Conservation (phyloP, 2,113 vertebrate species). For the Cyphomyrus discorhynchus region DNA sequence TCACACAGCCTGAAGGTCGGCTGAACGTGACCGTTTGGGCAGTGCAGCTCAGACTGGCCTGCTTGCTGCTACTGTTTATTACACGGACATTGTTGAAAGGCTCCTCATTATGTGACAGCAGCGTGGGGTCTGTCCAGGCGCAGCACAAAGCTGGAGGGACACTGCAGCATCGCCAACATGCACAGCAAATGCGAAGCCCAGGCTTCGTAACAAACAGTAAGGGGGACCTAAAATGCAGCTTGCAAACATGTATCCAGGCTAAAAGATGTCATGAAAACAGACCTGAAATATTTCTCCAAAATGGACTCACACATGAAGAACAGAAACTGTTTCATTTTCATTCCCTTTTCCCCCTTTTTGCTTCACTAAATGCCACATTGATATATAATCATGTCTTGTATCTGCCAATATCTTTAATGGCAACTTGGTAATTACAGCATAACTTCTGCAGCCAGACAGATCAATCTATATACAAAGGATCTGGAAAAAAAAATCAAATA, state of each 20-base stretch:
- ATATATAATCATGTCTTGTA: not conserved
- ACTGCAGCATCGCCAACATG: not conserved
- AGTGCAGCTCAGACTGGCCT: not conserved
- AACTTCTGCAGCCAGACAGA: not conserved
- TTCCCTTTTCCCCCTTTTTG: not conserved
- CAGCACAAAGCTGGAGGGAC: not conserved
- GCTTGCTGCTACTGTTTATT: not conserved
- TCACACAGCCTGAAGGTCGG: not conserved
- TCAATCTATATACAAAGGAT: not conserved
- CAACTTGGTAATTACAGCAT: not conserved
- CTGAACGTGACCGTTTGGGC: not conserved
- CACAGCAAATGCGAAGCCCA: not conserved
- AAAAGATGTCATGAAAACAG: not conserved
- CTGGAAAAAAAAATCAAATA: not conserved
- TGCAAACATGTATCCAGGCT: not conserved
- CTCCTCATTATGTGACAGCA: not conserved
- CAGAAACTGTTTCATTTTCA: not conserved
- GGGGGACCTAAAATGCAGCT: not conserved
- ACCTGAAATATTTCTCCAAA: not conserved
- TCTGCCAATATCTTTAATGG: conserved; percentile 5
- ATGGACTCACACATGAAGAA: not conserved
- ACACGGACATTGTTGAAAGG: not conserved
- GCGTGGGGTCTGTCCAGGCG: not conserved
- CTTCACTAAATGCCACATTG: not conserved
- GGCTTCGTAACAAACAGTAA: too few relatives aligned